These are phyloP conservation scores for Panthera uncia DNA, from an alignment of 2,113 vertebrate species.

Conservation along the genomic window DNA sequence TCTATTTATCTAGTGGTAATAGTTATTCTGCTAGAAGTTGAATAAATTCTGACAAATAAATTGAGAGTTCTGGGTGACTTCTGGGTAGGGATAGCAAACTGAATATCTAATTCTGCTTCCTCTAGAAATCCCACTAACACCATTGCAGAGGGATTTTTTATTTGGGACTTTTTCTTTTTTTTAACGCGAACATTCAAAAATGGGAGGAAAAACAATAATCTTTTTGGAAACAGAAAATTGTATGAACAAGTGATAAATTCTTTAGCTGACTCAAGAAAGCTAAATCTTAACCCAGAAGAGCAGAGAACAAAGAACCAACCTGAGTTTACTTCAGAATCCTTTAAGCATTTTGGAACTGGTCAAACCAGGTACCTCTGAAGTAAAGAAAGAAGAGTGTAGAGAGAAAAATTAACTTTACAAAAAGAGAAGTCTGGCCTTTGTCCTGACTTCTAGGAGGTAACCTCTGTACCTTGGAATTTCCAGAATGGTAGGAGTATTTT, in stretches of 20 bases:
- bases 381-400: neutral
- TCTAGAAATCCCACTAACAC: constrained; percentile 3
- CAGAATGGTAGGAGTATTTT: neutral
- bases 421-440: neutral
- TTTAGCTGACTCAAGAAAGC: neutral
- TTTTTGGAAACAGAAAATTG: constrained; percentile 29
- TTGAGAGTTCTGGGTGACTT: neutral
- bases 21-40: constrained; percentile 12
- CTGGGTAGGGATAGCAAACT: neutral
- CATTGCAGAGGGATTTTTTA: neutral
- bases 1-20: neutral
- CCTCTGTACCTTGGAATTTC: neutral
- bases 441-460: neutral
- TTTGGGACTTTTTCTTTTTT: neutral
- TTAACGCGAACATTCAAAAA: neutral
- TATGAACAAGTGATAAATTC: neutral
- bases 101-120: constrained; percentile 23
- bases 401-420: neutral
- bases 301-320: neutral
- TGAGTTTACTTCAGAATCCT: constrained; percentile 3
- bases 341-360: neutral
- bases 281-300: neutral
- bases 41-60: neutral
- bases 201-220: neutral
- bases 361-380: neutral